phyloP scores from a whole-genome alignment of 2,113 vertebrate genomes.

The Corynorhinus townsendii region DNA sequence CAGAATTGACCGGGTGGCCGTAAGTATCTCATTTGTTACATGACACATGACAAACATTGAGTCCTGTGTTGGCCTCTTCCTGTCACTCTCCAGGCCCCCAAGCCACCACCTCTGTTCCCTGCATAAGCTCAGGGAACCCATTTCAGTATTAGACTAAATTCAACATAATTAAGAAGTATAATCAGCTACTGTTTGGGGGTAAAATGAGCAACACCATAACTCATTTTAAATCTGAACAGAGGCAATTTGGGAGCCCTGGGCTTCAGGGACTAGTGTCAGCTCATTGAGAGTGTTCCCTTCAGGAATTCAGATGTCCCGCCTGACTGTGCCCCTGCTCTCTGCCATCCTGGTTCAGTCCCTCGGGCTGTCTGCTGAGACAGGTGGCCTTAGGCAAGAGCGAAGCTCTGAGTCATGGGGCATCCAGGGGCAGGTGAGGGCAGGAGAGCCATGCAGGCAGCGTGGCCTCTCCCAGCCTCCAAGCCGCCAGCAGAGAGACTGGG shows the following conservation, averaged over 20 bases:
- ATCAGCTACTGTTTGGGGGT: background rate
- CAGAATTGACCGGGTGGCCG: background rate
- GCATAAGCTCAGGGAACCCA: background rate
- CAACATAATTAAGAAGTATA: background rate
- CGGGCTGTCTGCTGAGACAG: background rate
- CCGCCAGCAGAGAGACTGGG: background rate
- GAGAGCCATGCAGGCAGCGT: accelerated
- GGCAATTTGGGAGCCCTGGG: background rate
- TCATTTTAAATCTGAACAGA: conserved; percentile 10
- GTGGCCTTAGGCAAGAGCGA: too few relatives aligned
- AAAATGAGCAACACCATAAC: background rate
- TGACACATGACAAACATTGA: background rate
- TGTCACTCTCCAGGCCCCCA: background rate
- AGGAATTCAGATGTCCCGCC: accelerated
- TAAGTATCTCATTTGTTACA: background rate
- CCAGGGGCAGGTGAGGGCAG: background rate
- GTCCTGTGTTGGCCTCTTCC: background rate
- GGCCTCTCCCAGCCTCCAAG: background rate
- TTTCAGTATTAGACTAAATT: conserved; percentile 36
- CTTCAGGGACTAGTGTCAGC: background rate
- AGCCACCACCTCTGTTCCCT: background rate
- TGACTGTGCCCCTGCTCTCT: background rate
- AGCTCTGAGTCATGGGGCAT: accelerated
- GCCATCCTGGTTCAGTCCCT: background rate
- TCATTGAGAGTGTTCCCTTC: background rate